Percentiles rank a stretch among this genome's conserved stretches.
These are phyloP conservation scores for Zaprionus inermis DNA, from an alignment of 1,140 invertebrate genomes.

Conservation along the genomic window DNA sequence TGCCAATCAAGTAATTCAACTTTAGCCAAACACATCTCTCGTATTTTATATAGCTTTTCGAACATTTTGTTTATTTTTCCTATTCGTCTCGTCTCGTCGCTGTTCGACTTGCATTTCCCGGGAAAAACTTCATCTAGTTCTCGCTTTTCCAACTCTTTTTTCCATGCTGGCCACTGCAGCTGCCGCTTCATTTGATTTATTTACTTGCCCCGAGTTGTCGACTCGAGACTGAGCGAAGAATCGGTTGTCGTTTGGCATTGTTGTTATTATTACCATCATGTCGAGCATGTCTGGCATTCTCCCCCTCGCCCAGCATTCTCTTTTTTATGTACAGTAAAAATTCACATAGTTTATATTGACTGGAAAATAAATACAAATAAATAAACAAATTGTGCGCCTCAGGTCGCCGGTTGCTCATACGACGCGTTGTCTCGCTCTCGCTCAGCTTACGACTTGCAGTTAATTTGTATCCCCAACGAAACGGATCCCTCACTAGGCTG, in stretches of 20 bases:
- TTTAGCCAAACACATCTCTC: not conserved
- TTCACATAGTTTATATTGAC: conserved; percentile 82
- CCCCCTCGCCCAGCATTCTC: not conserved
- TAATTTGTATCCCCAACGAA: conserved; percentile 57
- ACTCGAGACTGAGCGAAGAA: not conserved
- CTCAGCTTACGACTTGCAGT: conserved; percentile 36
- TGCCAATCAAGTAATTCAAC: not conserved
- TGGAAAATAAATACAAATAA: conserved; percentile 83
- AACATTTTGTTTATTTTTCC: conserved; percentile 60
- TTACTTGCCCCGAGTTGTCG: conserved; percentile 60
- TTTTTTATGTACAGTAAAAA: conserved; percentile 77
- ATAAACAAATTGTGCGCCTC: conserved; percentile 58
- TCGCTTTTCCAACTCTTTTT: conserved; percentile 5
- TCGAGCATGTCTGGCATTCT: conserved; percentile 32
- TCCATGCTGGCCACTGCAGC: conserved; percentile 16
- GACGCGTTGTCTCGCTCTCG: conserved; percentile 56
- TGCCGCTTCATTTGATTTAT: conserved; percentile 72
- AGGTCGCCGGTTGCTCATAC: conserved; percentile 56
- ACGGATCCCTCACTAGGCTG: not conserved
- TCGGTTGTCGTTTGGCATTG: conserved; percentile 25
- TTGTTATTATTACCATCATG: conserved; percentile 53
- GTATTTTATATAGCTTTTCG: conserved; percentile 26
- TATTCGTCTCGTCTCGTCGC: conserved; percentile 35
- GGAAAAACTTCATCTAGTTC: conserved; percentile 42
- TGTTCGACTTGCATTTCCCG: conserved; percentile 52